Evolutionary conservation across 2,797 vertebrate species (phyloP).

Genomic region (Leptatherina wallacei): DNA sequence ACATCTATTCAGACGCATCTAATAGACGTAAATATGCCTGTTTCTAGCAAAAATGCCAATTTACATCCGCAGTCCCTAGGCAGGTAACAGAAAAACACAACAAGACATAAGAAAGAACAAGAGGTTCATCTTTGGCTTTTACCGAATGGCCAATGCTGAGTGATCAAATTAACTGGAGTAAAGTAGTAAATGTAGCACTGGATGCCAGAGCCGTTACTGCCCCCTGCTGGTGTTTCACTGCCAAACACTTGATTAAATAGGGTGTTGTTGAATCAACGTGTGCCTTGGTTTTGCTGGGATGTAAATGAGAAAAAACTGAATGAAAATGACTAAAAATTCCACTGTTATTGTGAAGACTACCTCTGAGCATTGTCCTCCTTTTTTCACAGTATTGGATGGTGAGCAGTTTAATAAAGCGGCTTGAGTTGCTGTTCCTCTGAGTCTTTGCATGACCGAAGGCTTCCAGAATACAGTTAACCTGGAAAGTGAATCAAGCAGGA

Average conservation of each 20-base stretch:
- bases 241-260: background rate
- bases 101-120: too few species aligned
- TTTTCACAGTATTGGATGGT: conserved; percentile 91
- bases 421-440: conserved; percentile 87
- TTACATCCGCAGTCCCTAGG: too few species aligned
- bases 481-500: conserved; percentile 18
- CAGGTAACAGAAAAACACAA: too few species aligned
- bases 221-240: conserved; percentile 66
- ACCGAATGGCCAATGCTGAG: background rate
- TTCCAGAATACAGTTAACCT: conserved; percentile 92
- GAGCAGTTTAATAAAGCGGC: conserved; percentile 91
- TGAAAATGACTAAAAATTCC: background rate
- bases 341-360: conserved; percentile 66
- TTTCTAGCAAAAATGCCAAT: too few species aligned
- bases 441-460: conserved; percentile 95
- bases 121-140: conserved; percentile 4
- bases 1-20: too few species aligned
- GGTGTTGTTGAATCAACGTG: background rate
- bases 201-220: conserved; percentile 53
- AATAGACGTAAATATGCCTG: too few species aligned
- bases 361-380: conserved; percentile 84
- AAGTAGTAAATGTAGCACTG: conserved; percentile 20
- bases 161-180: conserved; percentile 35
- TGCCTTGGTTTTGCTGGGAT: background rate
- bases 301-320: background rate